Evolutionary conservation across 1,140 invertebrate species (phyloP), one percentile per base, ranked within the genome.

Genomic region (Telenomus remus): DNA sequence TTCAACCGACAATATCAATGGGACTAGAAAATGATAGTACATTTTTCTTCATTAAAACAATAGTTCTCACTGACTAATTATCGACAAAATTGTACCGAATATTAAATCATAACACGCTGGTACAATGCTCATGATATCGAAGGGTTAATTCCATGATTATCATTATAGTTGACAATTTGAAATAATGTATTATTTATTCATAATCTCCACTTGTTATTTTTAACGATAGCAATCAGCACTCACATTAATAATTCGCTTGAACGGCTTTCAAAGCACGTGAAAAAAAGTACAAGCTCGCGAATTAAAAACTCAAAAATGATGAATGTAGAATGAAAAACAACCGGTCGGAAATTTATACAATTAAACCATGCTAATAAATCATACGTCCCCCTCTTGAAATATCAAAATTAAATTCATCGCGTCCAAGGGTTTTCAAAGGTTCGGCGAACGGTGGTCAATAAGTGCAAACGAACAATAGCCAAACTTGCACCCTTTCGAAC

Each of bases 401-500:
- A 51, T 55, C 16, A 42, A 60, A 76, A 71, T 71, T 46, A 66
- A 76, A 53, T 66, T 71, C 35, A 48, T 27, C 33, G 48, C 33
- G n/a, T 68, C 33, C 42, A 48, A 65, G 63, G 69, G 54, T 72
- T 13, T 61, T 42, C 27, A 35, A 43, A 63, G 49, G 51, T 59
- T 13, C 56, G 33, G 15, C 1, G 48, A 35, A 48, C 56, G 49
- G 61, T 59, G 71, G 70, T 66, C 70, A 60, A 63, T 68, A 51
- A 65, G 61, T 27, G 64, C 55, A 39, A 74, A 71, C 44, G 57
- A 74, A 75, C 72, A 70, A 79, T 72, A 69, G 56, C 43, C 57
- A 50, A 27, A 53, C 51, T 75, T 57, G 63, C 70, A 74, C 71
- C 76, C 71, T 79, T 79, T 71, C 60, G 70, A 34, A 79, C 80